phyloP scores from a whole-genome alignment of 2,113 vertebrate species.

The Macaca nemestrina region DNA sequence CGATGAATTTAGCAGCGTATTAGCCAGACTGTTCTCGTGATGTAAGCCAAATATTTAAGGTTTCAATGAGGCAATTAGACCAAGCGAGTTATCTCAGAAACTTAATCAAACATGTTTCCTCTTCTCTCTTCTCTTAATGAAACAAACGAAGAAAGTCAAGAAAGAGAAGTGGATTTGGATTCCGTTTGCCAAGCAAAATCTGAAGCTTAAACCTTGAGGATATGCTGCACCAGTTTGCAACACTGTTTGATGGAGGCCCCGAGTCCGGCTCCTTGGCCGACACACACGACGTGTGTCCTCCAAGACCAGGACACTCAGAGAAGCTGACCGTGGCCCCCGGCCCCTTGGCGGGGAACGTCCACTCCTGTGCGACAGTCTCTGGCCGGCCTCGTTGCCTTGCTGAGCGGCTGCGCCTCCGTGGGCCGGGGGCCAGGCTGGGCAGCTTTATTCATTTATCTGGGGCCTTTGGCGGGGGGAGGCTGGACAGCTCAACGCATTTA shows the following conservation, averaged over 20 bases:
- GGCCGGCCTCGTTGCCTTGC: background rate
- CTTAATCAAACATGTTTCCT: background rate
- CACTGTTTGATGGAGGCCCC: no score
- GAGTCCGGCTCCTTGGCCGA: background rate
- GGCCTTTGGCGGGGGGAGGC: background rate
- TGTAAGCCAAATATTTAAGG: background rate
- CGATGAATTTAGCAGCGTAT: rapidly evolving
- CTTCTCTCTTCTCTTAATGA: background rate
- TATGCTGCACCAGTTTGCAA: background rate
- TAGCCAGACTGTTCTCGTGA: background rate
- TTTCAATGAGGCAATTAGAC: background rate
- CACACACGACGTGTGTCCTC: background rate
- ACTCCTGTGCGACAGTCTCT: background rate
- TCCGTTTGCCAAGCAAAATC: background rate
- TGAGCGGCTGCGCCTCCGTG: no score
- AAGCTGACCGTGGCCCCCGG: rapidly evolving
- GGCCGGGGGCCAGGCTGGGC: rapidly evolving
- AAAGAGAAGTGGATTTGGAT: background rate
- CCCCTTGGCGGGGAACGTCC: rapidly evolving
- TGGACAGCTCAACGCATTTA: background rate
- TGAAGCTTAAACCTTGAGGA: background rate
- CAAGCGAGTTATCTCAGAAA: background rate
- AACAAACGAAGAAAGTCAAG: background rate
- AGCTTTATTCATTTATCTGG: background rate
- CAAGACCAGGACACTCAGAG: background rate